Conservation (phyloP, 2,797 vertebrate species). For the Micropoecilia bifurca region DNA sequence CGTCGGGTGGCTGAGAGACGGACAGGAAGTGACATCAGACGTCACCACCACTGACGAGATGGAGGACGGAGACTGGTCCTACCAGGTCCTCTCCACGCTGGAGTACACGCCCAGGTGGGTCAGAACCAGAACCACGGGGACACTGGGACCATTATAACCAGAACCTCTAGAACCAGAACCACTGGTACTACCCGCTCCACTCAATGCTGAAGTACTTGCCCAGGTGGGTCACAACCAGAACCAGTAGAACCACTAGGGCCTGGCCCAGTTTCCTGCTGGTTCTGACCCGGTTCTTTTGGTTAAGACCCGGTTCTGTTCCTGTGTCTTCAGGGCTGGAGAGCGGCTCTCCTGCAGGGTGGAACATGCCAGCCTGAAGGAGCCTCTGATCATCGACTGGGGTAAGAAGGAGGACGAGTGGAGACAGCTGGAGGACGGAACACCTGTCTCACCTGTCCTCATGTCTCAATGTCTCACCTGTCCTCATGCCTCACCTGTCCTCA, state of each 20-base stretch:
- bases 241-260: background rate
- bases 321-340: slow-evolving; percentile 66
- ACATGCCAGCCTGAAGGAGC: slow-evolving; percentile 61
- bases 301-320: background rate
- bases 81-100: slow-evolving; percentile 80
- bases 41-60: slow-evolving; percentile 57
- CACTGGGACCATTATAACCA: too few species aligned
- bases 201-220: too few species aligned
- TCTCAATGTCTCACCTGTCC: too few species aligned
- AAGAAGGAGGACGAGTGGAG: background rate
- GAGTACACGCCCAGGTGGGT: slow-evolving; percentile 67
- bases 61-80: slow-evolving; percentile 80
- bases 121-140: too few species aligned
- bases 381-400: slow-evolving; percentile 75
- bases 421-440: too few species aligned
- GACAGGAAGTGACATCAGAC: slow-evolving; percentile 36
- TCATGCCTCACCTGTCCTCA: too few species aligned
- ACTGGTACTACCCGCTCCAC: too few species aligned
- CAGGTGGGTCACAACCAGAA: background rate
- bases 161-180: too few species aligned
- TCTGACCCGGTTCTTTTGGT: background rate
- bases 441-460: too few species aligned
- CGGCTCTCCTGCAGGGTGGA: slow-evolving; percentile 81
- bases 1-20: slow-evolving; percentile 46
- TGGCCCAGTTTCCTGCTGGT: too few species aligned